Evolutionary conservation across 1,140 invertebrate genomes (phyloP).

Genomic region (Lamellibrachia luymesi): DNA sequence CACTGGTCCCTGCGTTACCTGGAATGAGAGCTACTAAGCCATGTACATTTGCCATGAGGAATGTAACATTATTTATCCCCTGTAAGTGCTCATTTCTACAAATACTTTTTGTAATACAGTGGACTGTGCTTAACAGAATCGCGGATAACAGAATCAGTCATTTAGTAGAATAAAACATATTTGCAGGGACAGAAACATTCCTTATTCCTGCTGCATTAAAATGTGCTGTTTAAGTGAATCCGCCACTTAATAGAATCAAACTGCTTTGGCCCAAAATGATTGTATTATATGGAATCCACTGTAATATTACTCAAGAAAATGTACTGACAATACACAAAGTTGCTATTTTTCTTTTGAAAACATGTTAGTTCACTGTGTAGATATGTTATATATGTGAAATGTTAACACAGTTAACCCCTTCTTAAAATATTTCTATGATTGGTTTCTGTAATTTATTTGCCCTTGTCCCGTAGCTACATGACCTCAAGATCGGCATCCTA

Average conservation of each 20-base stretch:
- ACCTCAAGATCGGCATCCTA: slow-evolving; percentile 37
- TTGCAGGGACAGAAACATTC: too few species aligned
- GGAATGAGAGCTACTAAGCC: neutral
- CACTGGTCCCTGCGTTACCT: neutral
- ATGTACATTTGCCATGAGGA: too few species aligned
- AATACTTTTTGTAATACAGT: too few species aligned
- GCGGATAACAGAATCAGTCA: too few species aligned
- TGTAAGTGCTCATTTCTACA: neutral
- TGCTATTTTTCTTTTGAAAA: neutral
- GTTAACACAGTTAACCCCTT: neutral
- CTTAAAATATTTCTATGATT: neutral
- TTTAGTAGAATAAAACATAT: too few species aligned
- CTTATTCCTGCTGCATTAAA: neutral
- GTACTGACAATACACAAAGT: too few species aligned
- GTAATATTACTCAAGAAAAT: too few species aligned
- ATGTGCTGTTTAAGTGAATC: neutral
- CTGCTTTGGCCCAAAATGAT: too few species aligned
- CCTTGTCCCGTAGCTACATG: neutral
- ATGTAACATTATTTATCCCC: too few species aligned
- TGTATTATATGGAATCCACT: too few species aligned
- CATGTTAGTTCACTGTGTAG: neutral
- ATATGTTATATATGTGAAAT: neutral
- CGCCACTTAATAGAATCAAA: too few species aligned
- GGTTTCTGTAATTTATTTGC: neutral
- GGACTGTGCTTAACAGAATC: too few species aligned